phyloP scores from a whole-genome alignment of 2,888 invertebrate species.

The Acanthosepion lycidas region DNA sequence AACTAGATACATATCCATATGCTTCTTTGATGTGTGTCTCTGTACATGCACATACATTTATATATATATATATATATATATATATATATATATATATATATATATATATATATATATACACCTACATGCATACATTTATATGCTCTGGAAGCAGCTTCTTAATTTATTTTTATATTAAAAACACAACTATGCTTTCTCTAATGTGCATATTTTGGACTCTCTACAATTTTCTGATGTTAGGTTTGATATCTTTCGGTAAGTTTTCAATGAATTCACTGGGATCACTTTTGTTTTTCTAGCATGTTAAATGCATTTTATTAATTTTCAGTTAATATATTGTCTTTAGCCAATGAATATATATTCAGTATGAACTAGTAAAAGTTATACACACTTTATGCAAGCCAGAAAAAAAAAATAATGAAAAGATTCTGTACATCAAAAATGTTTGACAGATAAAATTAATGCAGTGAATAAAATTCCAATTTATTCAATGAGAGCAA shows the following conservation, averaged over 20 bases:
- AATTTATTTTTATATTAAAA: neutral
- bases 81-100: neutral
- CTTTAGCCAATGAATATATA: neutral
- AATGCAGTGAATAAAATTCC: neutral
- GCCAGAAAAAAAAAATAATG: neutral
- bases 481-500: no score
- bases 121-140: neutral
- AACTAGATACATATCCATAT: neutral
- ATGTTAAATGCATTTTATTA: neutral
- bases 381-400: neutral
- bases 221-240: neutral
- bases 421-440: neutral
- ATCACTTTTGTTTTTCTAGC: neutral
- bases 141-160: neutral
- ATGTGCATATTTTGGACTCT: neutral
- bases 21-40: neutral
- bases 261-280: neutral
- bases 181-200: neutral
- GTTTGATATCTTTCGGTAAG: neutral
- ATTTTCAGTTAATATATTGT: neutral
- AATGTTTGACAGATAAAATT: neutral
- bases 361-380: neutral
- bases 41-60: neutral
- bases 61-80: neutral
- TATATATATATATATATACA: neutral